Conservation (phyloP, 2,888 invertebrate genomes). For the Nematopogon swammerdamellus region DNA sequence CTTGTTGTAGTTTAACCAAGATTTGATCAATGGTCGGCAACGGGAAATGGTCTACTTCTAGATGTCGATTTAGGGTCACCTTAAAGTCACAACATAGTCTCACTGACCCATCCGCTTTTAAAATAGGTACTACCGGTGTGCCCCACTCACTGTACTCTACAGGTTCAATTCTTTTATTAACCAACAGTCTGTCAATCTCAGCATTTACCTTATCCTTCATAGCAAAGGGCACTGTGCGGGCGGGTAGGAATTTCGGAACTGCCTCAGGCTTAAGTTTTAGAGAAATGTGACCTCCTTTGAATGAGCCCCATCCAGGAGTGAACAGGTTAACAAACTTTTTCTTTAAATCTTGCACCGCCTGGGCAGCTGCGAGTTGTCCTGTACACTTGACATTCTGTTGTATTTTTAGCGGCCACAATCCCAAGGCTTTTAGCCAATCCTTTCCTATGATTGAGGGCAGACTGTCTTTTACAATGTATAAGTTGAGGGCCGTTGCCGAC, state of each 20-base stretch:
- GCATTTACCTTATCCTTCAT: constrained; percentile 5
- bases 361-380: neutral
- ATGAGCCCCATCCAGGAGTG: constrained; percentile 8
- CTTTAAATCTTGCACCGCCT: neutral
- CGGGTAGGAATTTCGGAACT: neutral
- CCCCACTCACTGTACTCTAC: constrained; percentile 2
- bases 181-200: constrained; percentile 1
- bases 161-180: neutral
- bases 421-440: constrained; percentile 3
- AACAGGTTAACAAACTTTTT: constrained; percentile 8
- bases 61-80: constrained; percentile 5
- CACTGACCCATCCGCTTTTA: constrained; percentile 7
- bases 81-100: constrained; percentile 8
- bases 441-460: constrained; percentile 5
- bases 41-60: constrained; percentile 6
- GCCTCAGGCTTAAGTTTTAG: constrained; percentile 3
- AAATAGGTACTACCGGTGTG: constrained; percentile 6
- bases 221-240: constrained; percentile 5
- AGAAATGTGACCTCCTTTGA: constrained; percentile 5
- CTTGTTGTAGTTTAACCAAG: constrained; percentile 5
- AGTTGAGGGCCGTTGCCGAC: constrained; percentile 1
- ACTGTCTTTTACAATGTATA: constrained; percentile 3
- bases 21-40: constrained; percentile 6
- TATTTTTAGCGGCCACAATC: constrained; percentile 6
- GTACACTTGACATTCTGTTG: neutral